These are phyloP conservation scores for Macrotrachela quadricornifera DNA, from an alignment of 1,140 invertebrate species.

Conservation along the genomic window DNA sequence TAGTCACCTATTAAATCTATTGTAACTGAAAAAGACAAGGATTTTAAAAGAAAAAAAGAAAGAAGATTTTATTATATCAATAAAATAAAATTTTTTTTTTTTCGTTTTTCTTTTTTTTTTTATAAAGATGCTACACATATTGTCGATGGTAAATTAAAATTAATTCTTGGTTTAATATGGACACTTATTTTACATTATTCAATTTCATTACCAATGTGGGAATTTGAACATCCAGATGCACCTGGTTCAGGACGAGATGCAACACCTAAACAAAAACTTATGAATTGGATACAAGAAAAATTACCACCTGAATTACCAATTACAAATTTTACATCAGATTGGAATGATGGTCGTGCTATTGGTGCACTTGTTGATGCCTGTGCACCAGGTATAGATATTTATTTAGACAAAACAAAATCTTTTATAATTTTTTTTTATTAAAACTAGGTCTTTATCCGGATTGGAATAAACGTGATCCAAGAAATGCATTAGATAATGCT, in stretches of 20 bases:
- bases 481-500: conserved; percentile 55
- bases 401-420: not conserved
- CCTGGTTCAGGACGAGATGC: conserved; percentile 16
- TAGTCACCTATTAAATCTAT: no score
- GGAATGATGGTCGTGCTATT: conserved; percentile 72
- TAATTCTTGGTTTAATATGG: conserved; percentile 83
- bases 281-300: conserved; percentile 71
- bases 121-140: conserved; percentile 61
- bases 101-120: not conserved
- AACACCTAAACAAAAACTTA: conserved; percentile 63
- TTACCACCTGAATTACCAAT: conserved; percentile 53
- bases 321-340: conserved; percentile 73
- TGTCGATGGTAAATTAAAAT: conserved; percentile 69
- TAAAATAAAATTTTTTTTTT: no score
- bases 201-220: conserved; percentile 81
- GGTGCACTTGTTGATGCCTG: conserved; percentile 72
- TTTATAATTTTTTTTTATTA: not conserved
- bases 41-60: no score
- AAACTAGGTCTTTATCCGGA: conserved; percentile 48
- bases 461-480: conserved; percentile 57
- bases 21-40: no score
- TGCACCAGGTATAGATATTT: conserved; percentile 41
- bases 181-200: conserved; percentile 83
- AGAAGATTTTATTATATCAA: no score
- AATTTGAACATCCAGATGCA: conserved; percentile 38